These are phyloP conservation scores for Ianthella basta DNA, from an alignment of 37 sponge, comb jelly and placozoan species.

Conservation along the genomic window DNA sequence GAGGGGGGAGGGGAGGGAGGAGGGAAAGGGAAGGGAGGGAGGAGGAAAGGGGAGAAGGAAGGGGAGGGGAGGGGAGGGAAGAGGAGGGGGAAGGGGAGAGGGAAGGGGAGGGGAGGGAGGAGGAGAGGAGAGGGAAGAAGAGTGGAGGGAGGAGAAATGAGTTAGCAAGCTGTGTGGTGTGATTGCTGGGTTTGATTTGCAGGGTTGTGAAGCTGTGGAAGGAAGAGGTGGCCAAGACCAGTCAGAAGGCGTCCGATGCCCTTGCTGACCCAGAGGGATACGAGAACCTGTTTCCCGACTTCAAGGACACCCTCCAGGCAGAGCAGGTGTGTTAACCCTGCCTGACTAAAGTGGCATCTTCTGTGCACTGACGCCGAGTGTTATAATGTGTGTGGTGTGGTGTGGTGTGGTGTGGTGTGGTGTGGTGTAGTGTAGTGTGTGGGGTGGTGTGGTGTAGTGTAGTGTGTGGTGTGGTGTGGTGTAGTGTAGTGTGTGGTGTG, in stretches of 20 bases:
- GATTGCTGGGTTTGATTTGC: not conserved
- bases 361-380: no score
- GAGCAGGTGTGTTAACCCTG: slow-evolving; percentile 64
- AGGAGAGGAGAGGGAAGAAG: no score
- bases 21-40: no score
- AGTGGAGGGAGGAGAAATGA: no score
- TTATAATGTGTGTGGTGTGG: not conserved
- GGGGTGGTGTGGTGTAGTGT: slow-evolving; percentile 12
- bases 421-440: slow-evolving; percentile 11
- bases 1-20: no score
- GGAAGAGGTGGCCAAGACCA: slow-evolving; percentile 75
- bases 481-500: not conserved
- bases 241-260: slow-evolving; percentile 88
- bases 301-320: slow-evolving; percentile 69
- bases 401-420: not conserved
- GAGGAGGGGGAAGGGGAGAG: slow-evolving; percentile 38
- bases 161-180: no score
- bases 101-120: not conserved
- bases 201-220: slow-evolving; percentile 89
- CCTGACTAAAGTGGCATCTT: not conserved
- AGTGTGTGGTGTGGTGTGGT: not conserved
- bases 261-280: slow-evolving; percentile 93
- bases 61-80: no score
- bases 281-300: slow-evolving; percentile 93
- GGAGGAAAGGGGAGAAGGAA: not conserved